phyloP scores from a whole-genome alignment of 2,113 vertebrate species.

The Hiodon alosoides region DNA sequence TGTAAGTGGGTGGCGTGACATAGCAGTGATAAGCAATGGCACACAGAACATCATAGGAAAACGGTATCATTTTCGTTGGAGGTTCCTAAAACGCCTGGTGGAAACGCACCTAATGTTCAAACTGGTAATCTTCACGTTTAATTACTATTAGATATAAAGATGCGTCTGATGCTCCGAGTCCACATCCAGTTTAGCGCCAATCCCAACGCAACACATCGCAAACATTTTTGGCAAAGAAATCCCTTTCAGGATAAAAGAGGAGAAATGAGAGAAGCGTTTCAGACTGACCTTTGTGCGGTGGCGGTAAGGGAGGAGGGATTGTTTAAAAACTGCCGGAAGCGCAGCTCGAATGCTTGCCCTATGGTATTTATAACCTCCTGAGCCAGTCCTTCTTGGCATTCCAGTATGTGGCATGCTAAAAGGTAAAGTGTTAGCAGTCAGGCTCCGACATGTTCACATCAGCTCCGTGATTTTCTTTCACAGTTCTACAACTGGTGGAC shows the following conservation, averaged over 20 bases:
- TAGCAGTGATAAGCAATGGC: not conserved
- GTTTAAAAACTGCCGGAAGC: constrained; percentile 81
- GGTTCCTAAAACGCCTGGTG: too few relatives aligned
- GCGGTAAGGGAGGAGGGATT: constrained; percentile 62
- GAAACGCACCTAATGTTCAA: too few relatives aligned
- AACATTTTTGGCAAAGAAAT: too few relatives aligned
- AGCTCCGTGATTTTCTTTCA: too few relatives aligned
- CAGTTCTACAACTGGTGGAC: not conserved
- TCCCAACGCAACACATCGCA: too few relatives aligned
- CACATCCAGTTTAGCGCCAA: too few relatives aligned
- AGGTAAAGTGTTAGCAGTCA: not conserved
- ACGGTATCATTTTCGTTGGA: too few relatives aligned
- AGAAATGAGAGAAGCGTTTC: not conserved
- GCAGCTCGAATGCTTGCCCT: constrained; percentile 85
- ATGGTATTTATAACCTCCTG: constrained; percentile 82
- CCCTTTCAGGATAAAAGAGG: not conserved
- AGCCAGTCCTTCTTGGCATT: constrained; percentile 73
- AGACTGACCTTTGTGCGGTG: constrained; percentile 69
- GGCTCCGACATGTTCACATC: not conserved
- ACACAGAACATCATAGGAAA: not conserved
- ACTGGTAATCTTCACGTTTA: too few relatives aligned
- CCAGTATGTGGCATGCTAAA: constrained; percentile 86
- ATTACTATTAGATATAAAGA: too few relatives aligned
- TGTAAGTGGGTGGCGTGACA: not conserved
- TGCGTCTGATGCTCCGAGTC: not conserved